Conservation (phyloP, 2,113 vertebrate species). For the Ammodramus savannarum region DNA sequence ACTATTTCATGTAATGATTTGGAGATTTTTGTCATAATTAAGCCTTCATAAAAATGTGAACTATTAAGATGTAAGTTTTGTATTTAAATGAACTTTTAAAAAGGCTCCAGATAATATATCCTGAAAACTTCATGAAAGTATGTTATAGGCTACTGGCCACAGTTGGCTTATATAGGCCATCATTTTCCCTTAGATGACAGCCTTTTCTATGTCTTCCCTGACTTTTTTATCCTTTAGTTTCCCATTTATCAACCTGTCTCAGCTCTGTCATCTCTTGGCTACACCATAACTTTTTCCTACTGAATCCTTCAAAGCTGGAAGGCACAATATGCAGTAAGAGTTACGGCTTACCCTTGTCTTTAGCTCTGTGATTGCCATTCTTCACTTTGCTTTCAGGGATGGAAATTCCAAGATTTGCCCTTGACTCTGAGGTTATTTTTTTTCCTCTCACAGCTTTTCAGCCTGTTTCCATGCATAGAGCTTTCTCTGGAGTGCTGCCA, state of each 20-base stretch:
- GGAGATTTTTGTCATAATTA: not conserved
- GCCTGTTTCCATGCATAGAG: not conserved
- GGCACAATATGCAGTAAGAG: not conserved
- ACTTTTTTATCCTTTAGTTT: not conserved
- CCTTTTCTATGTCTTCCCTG: not conserved
- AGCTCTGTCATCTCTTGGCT: not conserved
- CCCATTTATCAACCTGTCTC: not conserved
- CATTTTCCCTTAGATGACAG: not conserved
- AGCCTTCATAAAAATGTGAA: not conserved
- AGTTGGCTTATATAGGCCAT: not conserved
- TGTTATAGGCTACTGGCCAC: not conserved
- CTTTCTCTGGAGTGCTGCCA: constrained; percentile 31
- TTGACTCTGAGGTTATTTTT: constrained; percentile 36
- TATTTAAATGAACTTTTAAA: not conserved
- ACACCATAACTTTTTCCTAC: not conserved
- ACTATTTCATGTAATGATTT: not conserved
- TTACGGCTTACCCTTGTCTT: not conserved
- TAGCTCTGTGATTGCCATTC: not conserved
- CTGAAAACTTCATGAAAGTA: not conserved
- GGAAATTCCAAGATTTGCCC: constrained; percentile 38
- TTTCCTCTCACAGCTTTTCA: constrained; percentile 7
- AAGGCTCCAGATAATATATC: not conserved
- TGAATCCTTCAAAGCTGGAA: not conserved
- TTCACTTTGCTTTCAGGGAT: not conserved
- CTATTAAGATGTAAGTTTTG: not conserved